These are phyloP conservation scores for Diarsia mendica DNA, from an alignment of 2,888 invertebrate genomes.

Conservation along the genomic window DNA sequence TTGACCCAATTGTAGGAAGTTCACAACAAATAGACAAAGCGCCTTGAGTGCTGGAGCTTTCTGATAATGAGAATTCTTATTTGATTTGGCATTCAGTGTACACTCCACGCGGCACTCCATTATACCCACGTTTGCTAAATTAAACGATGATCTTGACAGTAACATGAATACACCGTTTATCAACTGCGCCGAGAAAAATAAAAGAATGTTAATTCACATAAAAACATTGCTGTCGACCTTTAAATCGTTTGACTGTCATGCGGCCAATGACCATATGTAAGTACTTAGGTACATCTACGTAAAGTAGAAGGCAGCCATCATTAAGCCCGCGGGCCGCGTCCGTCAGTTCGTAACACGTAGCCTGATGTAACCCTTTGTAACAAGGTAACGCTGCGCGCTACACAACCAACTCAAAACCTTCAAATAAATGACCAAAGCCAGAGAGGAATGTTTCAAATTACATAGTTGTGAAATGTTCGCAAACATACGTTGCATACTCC, in stretches of 20 bases:
- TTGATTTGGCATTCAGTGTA: slow-evolving; percentile 41
- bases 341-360: slow-evolving; percentile 7
- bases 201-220: slow-evolving; percentile 15
- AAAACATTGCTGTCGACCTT: slow-evolving; percentile 25
- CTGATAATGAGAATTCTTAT: slow-evolving; percentile 45
- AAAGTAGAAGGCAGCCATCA: slow-evolving; percentile 7
- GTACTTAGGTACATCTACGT: not conserved
- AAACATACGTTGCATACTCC: slow-evolving; percentile 70
- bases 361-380: slow-evolving; percentile 31
- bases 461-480: slow-evolving; percentile 73
- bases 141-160: slow-evolving; percentile 34
- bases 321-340: not conserved
- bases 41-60: slow-evolving; percentile 44
- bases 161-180: slow-evolving; percentile 44
- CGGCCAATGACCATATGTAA: slow-evolving; percentile 14
- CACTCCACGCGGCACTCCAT: slow-evolving; percentile 19
- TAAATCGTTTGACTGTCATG: slow-evolving; percentile 10
- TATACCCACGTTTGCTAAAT: slow-evolving; percentile 35
- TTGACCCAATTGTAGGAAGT: slow-evolving; percentile 48
- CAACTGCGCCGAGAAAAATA: slow-evolving; percentile 17
- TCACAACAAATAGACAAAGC: slow-evolving; percentile 44
- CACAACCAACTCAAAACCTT: slow-evolving; percentile 47
- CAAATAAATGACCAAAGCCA: slow-evolving; percentile 66
- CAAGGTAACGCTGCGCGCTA: slow-evolving; percentile 4
- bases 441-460: slow-evolving; percentile 69